These are phyloP conservation scores for Coendou prehensilis DNA, from an alignment of 2,797 vertebrate genomes.

Conservation along the genomic window DNA sequence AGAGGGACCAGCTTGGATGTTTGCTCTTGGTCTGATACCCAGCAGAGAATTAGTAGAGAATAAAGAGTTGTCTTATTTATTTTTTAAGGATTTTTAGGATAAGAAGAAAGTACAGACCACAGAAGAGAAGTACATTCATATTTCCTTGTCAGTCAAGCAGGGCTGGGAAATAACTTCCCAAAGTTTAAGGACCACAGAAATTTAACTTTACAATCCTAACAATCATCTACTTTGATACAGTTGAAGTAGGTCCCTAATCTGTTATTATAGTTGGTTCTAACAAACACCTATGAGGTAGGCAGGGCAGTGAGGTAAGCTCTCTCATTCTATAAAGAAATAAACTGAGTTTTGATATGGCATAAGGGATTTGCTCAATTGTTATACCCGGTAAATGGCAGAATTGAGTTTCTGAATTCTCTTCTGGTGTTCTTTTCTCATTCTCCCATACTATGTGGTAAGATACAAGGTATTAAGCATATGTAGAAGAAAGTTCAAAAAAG, in stretches of 20 bases:
- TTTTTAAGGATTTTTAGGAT: conserved; percentile 22
- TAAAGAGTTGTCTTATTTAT: background rate
- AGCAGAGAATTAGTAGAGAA: conserved; percentile 52
- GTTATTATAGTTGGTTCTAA: conserved; percentile 10
- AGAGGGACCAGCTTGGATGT: background rate
- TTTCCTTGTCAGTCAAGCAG: background rate
- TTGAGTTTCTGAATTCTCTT: background rate
- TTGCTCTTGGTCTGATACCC: background rate
- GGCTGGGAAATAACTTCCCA: conserved; percentile 16
- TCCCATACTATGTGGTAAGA: background rate
- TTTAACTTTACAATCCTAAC: background rate
- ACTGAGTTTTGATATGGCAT: background rate
- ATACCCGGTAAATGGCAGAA: background rate
- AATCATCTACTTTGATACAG: background rate
- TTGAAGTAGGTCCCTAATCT: background rate
- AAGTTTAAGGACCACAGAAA: conserved; percentile 9
- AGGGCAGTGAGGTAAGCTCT: background rate
- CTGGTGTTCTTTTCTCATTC: background rate
- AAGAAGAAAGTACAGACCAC: background rate
- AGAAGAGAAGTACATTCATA: conserved; percentile 3
- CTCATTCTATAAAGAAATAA: background rate
- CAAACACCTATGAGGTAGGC: background rate
- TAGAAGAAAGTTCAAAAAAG: background rate
- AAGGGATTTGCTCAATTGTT: background rate
- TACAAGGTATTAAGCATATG: background rate